Percentiles rank a stretch among this genome's conserved stretches.
phyloP scores from a whole-genome alignment of 2,888 invertebrate genomes.

The Arenicola marina region DNA sequence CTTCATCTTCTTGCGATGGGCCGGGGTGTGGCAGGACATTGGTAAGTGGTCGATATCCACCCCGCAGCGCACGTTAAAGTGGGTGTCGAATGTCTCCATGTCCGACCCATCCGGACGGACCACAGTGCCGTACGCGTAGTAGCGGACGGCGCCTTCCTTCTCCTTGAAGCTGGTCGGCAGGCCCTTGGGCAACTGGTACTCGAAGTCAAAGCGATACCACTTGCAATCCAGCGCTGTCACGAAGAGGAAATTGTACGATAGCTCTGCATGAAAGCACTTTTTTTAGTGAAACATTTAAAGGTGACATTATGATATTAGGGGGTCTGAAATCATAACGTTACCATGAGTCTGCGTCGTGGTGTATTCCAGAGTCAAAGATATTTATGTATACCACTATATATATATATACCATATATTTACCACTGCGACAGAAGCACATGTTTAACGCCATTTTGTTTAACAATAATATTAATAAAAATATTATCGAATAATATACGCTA shows the following conservation, averaged over 20 bases:
- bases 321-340: too few relatives aligned
- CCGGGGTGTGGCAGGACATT: background rate
- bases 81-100: constrained; percentile 8
- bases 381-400: too few relatives aligned
- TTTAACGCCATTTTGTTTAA: background rate
- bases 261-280: too few relatives aligned
- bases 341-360: too few relatives aligned
- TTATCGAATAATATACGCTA: too few relatives aligned
- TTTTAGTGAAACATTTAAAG: too few relatives aligned
- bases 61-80: constrained; percentile 1
- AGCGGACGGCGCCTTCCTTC: background rate
- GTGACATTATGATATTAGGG: too few relatives aligned
- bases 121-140: constrained; percentile 8
- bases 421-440: background rate
- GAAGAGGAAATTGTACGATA: too few relatives aligned
- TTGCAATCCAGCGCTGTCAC: constrained; percentile 14
- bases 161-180: constrained; percentile 8
- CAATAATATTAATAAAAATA: background rate
- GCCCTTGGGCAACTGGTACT: constrained; percentile 6
- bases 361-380: too few relatives aligned
- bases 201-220: constrained; percentile 16
- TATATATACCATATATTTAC: background rate
- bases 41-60: constrained; percentile 10
- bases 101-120: background rate
- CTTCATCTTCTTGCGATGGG: background rate